Conservation (phyloP, 2,888 invertebrate genomes). For the Scaptomyza tumidula region DNA sequence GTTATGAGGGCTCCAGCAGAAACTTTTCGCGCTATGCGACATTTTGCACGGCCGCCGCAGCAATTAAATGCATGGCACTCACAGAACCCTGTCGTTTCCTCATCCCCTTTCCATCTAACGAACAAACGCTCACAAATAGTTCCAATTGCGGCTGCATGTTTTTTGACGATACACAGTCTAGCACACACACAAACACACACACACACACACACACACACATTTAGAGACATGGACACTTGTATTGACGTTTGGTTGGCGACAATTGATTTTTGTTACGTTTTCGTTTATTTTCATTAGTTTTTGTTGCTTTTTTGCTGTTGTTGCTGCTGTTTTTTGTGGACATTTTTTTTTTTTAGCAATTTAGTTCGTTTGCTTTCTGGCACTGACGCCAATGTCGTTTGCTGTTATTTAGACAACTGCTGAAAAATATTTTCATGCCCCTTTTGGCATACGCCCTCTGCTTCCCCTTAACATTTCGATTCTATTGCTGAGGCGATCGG, state of each 20-base stretch:
- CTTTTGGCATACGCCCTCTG: slow-evolving; percentile 36
- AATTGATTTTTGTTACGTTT: slow-evolving; percentile 80
- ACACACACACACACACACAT: slow-evolving; percentile 9
- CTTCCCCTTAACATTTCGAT: slow-evolving; percentile 8
- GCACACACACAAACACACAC: slow-evolving; percentile 28
- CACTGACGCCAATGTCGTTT: slow-evolving; percentile 55
- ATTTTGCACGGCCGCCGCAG: slow-evolving; percentile 50
- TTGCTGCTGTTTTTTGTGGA: slow-evolving; percentile 55
- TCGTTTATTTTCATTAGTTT: slow-evolving; percentile 76
- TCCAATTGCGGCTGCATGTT: slow-evolving; percentile 75
- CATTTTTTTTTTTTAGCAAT: slow-evolving; percentile 69
- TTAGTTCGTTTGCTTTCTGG: slow-evolving; percentile 80
- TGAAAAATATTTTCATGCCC: slow-evolving; percentile 70
- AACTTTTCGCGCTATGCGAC: slow-evolving; percentile 42
- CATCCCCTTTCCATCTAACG: neutral
- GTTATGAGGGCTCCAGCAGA: slow-evolving; percentile 22
- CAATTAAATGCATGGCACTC: slow-evolving; percentile 71
- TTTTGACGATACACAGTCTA: slow-evolving; percentile 64
- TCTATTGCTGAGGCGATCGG: slow-evolving; percentile 45
- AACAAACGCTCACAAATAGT: slow-evolving; percentile 60
- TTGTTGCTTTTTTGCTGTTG: slow-evolving; percentile 35
- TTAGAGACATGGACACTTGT: slow-evolving; percentile 61
- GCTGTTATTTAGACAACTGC: slow-evolving; percentile 78
- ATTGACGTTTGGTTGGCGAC: slow-evolving; percentile 80
- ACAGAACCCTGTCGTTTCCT: slow-evolving; percentile 7